Conservation (phyloP, 1,140 invertebrate genomes). For the Eubasilissa regina region DNA sequence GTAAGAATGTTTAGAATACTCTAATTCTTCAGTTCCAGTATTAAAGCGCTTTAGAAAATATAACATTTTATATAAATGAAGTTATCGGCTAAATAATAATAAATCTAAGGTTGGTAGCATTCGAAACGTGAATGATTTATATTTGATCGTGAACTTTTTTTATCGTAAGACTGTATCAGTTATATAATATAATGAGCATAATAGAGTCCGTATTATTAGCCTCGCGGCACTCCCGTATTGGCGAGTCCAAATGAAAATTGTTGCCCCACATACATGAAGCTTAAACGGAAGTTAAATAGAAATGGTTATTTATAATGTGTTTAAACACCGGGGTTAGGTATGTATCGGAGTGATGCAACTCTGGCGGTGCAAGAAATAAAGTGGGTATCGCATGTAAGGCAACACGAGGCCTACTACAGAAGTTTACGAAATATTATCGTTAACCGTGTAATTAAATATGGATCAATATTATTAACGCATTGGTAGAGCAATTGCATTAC, state of each 20-base stretch:
- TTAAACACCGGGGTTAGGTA: background rate
- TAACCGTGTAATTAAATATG: too few relatives aligned
- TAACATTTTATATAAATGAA: too few relatives aligned
- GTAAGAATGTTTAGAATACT: too few relatives aligned
- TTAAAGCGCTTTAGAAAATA: too few relatives aligned
- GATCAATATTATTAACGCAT: too few relatives aligned
- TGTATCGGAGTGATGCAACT: background rate
- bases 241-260: slow-evolving; percentile 9
- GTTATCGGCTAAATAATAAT: too few relatives aligned
- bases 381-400: background rate
- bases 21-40: too few relatives aligned
- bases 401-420: background rate
- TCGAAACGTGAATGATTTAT: too few relatives aligned
- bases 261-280: slow-evolving; percentile 21
- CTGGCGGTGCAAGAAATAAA: background rate
- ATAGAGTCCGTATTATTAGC: background rate
- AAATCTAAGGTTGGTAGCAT: too few relatives aligned
- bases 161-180: slow-evolving; percentile 2
- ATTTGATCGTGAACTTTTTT: slow-evolving; percentile 13
- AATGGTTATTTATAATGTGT: slow-evolving; percentile 12
- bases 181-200: background rate
- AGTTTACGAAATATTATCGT: too few relatives aligned
- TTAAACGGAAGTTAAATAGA: slow-evolving; percentile 17
- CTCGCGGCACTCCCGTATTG: slow-evolving; percentile 5
- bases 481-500: too few relatives aligned